These are phyloP conservation scores for Rostratula benghalensis DNA, from an alignment of 2,113 vertebrate genomes.

Conservation along the genomic window DNA sequence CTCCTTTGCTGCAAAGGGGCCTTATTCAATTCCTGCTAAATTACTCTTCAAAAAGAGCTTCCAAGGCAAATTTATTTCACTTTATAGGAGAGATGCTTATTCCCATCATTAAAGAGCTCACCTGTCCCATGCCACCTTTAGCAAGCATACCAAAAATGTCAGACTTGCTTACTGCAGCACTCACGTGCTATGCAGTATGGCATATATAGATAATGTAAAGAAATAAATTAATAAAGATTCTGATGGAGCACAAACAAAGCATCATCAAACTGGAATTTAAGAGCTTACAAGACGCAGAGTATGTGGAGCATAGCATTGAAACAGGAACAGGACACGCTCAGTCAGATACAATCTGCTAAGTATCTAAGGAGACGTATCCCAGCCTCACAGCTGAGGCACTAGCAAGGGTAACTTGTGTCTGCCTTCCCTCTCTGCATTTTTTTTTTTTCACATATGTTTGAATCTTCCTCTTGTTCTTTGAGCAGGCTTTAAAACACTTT, in stretches of 20 bases:
- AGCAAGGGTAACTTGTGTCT: background rate
- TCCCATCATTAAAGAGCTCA: background rate
- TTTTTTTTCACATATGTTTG: background rate
- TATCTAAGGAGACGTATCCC: background rate
- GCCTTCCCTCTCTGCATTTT: background rate
- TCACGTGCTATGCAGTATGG: background rate
- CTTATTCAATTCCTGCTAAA: background rate
- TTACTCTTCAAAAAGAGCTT: background rate
- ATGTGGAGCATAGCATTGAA: background rate
- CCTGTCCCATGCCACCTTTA: background rate
- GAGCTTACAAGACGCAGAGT: background rate
- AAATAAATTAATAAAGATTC: constrained; percentile 18
- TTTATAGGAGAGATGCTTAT: background rate
- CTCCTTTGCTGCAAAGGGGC: background rate
- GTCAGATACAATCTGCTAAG: background rate
- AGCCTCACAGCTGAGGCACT: background rate
- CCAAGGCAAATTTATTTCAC: background rate
- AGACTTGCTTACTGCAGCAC: background rate
- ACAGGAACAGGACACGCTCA: background rate
- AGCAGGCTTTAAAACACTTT: background rate
- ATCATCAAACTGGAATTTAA: background rate
- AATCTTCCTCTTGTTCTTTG: background rate
- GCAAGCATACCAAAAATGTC: background rate
- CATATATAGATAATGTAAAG: background rate
- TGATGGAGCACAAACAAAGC: background rate